phyloP scores from a whole-genome alignment of 1,140 invertebrate genomes.

The Rhynchophorus ferrugineus region DNA sequence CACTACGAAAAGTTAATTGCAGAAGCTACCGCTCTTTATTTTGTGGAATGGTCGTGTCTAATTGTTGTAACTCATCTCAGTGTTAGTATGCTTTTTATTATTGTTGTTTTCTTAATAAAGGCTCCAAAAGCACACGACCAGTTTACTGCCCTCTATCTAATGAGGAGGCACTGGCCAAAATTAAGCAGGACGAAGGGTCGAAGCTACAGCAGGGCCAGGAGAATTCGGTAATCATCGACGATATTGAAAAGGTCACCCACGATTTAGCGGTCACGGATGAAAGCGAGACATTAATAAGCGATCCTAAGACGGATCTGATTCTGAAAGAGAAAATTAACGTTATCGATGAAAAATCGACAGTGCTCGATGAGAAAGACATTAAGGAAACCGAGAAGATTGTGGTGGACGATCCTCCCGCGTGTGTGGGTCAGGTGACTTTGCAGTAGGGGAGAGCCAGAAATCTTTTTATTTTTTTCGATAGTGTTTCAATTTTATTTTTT shows the following conservation, averaged over 20 bases:
- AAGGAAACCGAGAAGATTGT: constrained; percentile 3
- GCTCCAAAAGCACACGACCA: neutral
- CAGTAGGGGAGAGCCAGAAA: too few relatives aligned
- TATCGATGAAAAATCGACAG: neutral
- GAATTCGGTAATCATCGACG: neutral
- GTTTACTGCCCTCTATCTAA: constrained; percentile 9
- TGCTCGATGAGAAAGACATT: neutral
- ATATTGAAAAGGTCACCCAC: too few relatives aligned
- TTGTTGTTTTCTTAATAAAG: too few relatives aligned
- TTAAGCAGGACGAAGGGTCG: constrained; percentile 5
- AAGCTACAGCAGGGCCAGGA: neutral
- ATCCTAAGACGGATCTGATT: too few relatives aligned
- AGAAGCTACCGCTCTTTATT: too few relatives aligned
- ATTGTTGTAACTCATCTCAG: too few relatives aligned
- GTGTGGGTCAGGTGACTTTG: constrained; percentile 20
- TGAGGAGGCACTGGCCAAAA: constrained; percentile 14
- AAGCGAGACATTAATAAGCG: too few relatives aligned
- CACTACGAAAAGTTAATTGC: too few relatives aligned
- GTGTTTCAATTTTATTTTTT: neutral
- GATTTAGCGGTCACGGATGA: too few relatives aligned
- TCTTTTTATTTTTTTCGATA: neutral
- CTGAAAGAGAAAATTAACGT: too few relatives aligned
- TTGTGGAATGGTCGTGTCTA: too few relatives aligned
- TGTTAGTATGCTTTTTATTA: too few relatives aligned
- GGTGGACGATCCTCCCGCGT: constrained; percentile 12